phyloP scores from a whole-genome alignment of 2,113 vertebrate genomes.

The Heloderma charlesbogerti region DNA sequence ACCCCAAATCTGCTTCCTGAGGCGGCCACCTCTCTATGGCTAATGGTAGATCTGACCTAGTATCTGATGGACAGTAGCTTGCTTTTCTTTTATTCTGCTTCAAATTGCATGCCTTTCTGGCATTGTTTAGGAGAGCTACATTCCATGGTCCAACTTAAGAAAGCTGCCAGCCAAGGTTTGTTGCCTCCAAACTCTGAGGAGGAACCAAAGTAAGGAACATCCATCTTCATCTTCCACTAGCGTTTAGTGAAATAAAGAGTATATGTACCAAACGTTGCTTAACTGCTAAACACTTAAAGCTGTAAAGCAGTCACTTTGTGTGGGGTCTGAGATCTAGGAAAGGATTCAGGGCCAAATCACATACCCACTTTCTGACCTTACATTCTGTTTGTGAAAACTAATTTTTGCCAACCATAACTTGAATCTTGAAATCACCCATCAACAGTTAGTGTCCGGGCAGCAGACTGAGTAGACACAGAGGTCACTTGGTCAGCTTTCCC shows the following conservation, averaged over 20 bases:
- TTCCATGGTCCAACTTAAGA: not conserved
- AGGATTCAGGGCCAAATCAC: not conserved
- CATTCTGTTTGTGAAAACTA: not conserved
- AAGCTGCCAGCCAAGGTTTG: not conserved
- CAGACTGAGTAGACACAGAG: too few species aligned
- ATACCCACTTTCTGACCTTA: not conserved
- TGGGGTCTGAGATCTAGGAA: not conserved
- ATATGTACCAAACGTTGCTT: not conserved
- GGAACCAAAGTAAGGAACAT: not conserved
- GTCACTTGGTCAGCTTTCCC: too few species aligned
- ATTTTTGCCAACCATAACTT: not conserved
- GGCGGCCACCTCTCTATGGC: too few species aligned
- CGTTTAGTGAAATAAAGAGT: rapidly evolving
- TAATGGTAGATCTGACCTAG: too few species aligned
- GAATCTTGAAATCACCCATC: too few species aligned
- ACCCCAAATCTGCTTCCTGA: too few species aligned
- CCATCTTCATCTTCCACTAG: slow-evolving; percentile 2
- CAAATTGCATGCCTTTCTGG: not conserved
- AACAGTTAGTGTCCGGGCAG: too few species aligned
- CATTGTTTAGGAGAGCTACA: not conserved
- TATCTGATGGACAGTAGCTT: not conserved
- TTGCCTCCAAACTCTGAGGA: not conserved
- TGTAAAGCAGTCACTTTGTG: not conserved
- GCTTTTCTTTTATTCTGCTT: not conserved
- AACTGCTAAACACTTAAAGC: not conserved